Evolutionary conservation across 2,797 vertebrate species (phyloP), one percentile per base, ranked within the genome.

Genomic region (Amazonetta brasiliensis): DNA sequence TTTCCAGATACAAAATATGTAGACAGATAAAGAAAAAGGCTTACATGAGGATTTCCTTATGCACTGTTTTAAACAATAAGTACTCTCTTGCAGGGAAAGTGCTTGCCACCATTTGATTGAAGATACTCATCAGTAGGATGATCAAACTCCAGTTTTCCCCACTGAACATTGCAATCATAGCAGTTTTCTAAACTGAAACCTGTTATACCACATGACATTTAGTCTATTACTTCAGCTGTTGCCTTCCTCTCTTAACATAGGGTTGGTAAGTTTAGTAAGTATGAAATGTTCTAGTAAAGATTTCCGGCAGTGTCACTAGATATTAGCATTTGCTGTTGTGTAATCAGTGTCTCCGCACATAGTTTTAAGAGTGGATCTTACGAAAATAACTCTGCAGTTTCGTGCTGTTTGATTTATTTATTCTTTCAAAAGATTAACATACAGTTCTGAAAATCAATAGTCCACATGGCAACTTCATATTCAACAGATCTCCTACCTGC

Each of bases 91-190:
- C 64, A 11, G 11, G 19, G 39, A 84, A 84, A 64, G 54, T 0
- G 52, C 41, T 41, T 60, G 33, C 4, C 35, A 67, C 6, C 9
- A 15, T 25, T 64, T 59, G 35, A 52, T 43, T 33, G 13, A 48
- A 64, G 21, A 9, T 2, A 0, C 58, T 55, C 6, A 20, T 9
- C 31, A 54, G 3, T 12, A n/a, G 31, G 50, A 54, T 33, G 12
- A 9, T n/a, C 13, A 83, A 30, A 81, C 6, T 74, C 46, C 23
- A 69, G 58, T 56, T 30, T 68, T 54, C 3, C 35, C 43, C 46
- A 0, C 2, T 48, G 30, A 80, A 18, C 20, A 56, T 1, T 0
- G 4, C 11, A 7, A 39, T 30, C 28, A 20, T 1, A 56, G 28
- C 0, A 73, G 39, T 14, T 41, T 30, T 63, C 60, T 30, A 41